A percentile compares a stretch with the other conserved stretches of the same genome.
These are phyloP conservation scores for Tiliqua scincoides DNA, from an alignment of 2,113 vertebrate species.

Conservation along the genomic window DNA sequence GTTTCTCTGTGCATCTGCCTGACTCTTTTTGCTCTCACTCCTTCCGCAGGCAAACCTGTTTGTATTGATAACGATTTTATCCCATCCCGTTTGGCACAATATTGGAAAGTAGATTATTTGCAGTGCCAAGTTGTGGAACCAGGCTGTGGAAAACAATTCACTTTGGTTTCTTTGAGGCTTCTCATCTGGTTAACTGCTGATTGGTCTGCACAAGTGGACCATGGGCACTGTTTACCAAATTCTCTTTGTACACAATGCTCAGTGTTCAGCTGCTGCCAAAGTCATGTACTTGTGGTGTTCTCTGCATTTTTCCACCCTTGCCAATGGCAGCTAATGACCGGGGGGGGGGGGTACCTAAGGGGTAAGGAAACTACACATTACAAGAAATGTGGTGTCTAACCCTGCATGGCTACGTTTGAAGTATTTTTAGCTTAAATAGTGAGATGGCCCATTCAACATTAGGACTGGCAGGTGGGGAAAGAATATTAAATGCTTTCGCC, in stretches of 20 bases:
- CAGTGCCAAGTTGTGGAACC: neutral
- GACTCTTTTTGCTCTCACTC: neutral
- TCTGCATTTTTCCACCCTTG: too few relatives aligned
- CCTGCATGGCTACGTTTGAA: too few relatives aligned
- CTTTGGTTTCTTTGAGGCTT: neutral
- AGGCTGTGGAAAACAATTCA: slow-evolving; percentile 1
- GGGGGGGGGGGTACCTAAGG: too few relatives aligned
- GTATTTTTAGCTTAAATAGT: too few relatives aligned
- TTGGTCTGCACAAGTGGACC: neutral
- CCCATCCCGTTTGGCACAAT: neutral
- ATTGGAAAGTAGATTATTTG: neutral
- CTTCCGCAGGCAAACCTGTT: neutral
- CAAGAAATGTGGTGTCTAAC: too few relatives aligned
- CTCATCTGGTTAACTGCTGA: neutral
- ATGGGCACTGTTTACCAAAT: neutral
- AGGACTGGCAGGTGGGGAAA: too few relatives aligned
- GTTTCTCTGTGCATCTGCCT: neutral
- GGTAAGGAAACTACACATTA: too few relatives aligned
- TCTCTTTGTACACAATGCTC: neutral
- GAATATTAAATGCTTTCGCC: too few relatives aligned
- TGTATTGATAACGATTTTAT: neutral
- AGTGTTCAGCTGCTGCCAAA: too few relatives aligned
- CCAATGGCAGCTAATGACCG: too few relatives aligned
- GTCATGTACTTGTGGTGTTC: too few relatives aligned
- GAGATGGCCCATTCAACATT: too few relatives aligned